Conservation (phyloP, 2,888 invertebrate species). For the Amphiduros pacificus region DNA sequence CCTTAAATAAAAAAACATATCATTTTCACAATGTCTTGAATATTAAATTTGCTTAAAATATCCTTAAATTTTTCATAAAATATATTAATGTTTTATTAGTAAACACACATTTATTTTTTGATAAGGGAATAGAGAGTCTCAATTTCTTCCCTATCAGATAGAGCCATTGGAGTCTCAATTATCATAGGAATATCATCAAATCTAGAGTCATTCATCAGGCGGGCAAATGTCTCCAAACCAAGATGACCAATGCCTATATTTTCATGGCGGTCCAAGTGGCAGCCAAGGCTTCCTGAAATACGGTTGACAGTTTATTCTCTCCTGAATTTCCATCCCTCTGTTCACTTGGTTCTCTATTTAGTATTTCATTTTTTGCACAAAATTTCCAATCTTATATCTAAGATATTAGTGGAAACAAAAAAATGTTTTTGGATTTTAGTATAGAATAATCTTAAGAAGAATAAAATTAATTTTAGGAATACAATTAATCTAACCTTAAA, state of each 20-base stretch:
- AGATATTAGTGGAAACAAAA: too few species aligned
- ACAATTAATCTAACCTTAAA: too few species aligned
- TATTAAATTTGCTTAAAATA: background rate
- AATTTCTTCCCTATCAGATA: background rate
- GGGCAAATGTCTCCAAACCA: slow-evolving; percentile 56
- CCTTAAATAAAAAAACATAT: too few species aligned
- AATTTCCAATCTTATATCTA: too few species aligned
- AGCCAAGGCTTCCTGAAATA: slow-evolving; percentile 56
- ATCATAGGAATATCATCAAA: slow-evolving; percentile 60
- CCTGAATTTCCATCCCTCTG: too few species aligned
- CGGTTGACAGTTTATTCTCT: too few species aligned
- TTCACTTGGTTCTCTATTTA: too few species aligned
- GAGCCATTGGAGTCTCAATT: slow-evolving; percentile 57
- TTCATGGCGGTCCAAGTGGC: slow-evolving; percentile 61
- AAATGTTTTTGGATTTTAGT: too few species aligned
- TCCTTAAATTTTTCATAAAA: background rate
- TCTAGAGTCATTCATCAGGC: slow-evolving; percentile 58
- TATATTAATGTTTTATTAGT: background rate
- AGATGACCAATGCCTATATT: slow-evolving; percentile 62
- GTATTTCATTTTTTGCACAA: too few species aligned
- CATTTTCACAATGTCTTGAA: too few species aligned
- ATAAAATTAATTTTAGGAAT: too few species aligned
- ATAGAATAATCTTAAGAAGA: too few species aligned
- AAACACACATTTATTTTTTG: background rate
- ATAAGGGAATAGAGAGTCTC: background rate